These are phyloP conservation scores for Aromia moschata DNA, from an alignment of 2,888 invertebrate genomes.

Conservation along the genomic window DNA sequence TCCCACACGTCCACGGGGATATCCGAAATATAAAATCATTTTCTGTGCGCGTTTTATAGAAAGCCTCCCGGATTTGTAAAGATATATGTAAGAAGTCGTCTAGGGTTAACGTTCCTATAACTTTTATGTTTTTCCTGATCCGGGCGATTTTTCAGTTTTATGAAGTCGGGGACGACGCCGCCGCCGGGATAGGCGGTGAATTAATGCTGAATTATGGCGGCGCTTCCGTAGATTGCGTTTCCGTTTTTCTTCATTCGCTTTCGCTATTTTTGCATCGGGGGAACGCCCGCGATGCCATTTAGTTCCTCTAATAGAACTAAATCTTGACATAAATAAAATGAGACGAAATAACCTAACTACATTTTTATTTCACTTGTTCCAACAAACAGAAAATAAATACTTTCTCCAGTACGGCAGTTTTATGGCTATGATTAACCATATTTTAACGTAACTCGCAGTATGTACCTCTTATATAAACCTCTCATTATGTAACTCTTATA, in stretches of 20 bases:
- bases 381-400: no score
- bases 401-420: no score
- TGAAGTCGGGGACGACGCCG: slow-evolving; percentile 8
- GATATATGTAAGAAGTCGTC: slow-evolving; percentile 4
- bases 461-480: no score
- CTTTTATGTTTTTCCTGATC: slow-evolving; percentile 10
- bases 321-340: no score
- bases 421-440: no score
- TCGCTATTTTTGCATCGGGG: not conserved
- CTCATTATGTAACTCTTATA: no score
- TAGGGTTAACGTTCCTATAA: not conserved
- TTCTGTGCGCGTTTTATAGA: not conserved
- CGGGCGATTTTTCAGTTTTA: slow-evolving; percentile 22
- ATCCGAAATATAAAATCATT: slow-evolving; percentile 1
- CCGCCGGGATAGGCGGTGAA: not conserved
- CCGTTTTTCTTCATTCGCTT: slow-evolving; percentile 15
- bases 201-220: slow-evolving; percentile 18
- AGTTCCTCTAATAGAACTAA: no score
- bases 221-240: slow-evolving; percentile 14
- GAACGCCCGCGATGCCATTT: not conserved
- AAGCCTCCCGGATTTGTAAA: slow-evolving; percentile 7
- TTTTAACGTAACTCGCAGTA: no score
- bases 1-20: not conserved
- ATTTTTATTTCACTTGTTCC: no score
- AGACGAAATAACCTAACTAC: no score